These are phyloP conservation scores for Accipiter cooperii DNA, from an alignment of 2,113 vertebrate species.

Conservation along the genomic window DNA sequence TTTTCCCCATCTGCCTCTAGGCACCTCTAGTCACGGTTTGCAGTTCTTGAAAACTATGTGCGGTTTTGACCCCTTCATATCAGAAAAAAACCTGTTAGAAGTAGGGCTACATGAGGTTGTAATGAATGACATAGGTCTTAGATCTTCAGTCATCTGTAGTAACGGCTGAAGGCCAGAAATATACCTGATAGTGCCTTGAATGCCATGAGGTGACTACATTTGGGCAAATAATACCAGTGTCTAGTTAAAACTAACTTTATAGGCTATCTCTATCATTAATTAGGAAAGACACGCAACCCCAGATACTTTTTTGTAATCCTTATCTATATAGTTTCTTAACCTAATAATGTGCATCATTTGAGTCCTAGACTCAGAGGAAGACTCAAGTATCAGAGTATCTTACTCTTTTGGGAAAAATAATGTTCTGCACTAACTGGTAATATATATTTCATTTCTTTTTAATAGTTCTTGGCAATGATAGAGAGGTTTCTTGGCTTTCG, in stretches of 20 bases:
- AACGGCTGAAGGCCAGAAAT: background rate
- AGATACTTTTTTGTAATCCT: background rate
- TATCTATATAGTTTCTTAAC: background rate
- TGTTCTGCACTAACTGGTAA: background rate
- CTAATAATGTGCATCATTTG: background rate
- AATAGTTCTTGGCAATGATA: too few relatives aligned
- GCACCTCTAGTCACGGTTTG: background rate
- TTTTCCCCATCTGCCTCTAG: background rate
- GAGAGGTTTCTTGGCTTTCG: too few relatives aligned
- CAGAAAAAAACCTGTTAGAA: background rate
- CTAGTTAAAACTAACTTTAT: background rate
- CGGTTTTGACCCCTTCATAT: background rate
- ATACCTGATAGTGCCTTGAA: background rate
- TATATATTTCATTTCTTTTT: background rate
- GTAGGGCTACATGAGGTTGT: background rate
- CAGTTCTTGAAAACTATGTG: background rate
- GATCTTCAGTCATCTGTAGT: background rate
- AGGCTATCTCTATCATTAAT: background rate
- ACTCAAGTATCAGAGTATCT: background rate
- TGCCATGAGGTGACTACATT: background rate
- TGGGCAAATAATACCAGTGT: background rate
- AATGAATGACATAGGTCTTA: background rate
- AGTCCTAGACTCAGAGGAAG: background rate
- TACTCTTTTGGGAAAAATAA: background rate
- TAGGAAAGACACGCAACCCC: background rate